Percentiles rank a stretch among this genome's conserved stretches.
phyloP scores from a whole-genome alignment of 2,797 vertebrate genomes.

The Morelia viridis region DNA sequence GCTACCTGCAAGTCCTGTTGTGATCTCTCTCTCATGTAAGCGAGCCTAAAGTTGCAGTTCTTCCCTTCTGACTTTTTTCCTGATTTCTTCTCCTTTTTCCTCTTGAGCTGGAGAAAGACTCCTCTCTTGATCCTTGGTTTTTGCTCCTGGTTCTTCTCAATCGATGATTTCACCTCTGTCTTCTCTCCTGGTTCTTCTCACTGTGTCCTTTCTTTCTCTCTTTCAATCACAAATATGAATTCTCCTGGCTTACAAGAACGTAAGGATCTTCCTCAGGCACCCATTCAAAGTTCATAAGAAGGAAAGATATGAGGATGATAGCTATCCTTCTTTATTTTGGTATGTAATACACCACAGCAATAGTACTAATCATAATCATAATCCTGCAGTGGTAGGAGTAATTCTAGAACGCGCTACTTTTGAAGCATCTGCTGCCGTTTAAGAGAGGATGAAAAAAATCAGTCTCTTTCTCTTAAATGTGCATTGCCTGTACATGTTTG shows the following conservation, averaged over 20 bases:
- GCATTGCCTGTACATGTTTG: not conserved
- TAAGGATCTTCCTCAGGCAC: not conserved
- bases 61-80: not conserved
- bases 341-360: not conserved
- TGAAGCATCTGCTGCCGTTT: not conserved
- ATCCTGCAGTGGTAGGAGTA: not conserved
- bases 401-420: too few relatives aligned
- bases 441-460: not conserved
- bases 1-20: not conserved
- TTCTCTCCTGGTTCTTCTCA: not conserved
- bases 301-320: not conserved
- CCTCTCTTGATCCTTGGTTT: too few relatives aligned
- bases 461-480: not conserved
- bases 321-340: not conserved
- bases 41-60: not conserved
- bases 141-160: too few relatives aligned
- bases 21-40: not conserved
- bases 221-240: not conserved
- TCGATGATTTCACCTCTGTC: too few relatives aligned
- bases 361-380: not conserved
- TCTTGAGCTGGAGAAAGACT: too few relatives aligned
- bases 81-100: not conserved
- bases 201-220: not conserved
- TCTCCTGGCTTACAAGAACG: not conserved
- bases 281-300: not conserved